Evolutionary conservation across 2,113 vertebrate species (phyloP).

Genomic region (Chionis minor): DNA sequence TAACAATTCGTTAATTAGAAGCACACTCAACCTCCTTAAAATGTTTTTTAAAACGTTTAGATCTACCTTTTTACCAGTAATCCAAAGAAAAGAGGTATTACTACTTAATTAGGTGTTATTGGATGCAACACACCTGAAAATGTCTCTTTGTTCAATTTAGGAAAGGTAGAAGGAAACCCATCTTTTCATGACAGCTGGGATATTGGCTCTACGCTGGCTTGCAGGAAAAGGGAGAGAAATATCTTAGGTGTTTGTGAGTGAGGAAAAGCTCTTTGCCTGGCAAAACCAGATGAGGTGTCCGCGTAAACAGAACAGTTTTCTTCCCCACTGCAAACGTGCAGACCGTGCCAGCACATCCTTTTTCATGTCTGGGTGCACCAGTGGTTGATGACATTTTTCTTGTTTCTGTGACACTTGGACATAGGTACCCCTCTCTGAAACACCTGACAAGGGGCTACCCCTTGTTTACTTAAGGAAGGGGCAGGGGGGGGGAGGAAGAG

Average conservation of each 20-base stretch:
- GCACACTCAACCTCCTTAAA: not conserved
- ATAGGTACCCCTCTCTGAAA: not conserved
- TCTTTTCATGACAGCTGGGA: not conserved
- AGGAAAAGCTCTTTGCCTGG: not conserved
- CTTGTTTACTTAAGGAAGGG: not conserved
- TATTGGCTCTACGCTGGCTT: not conserved
- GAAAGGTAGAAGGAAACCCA: not conserved
- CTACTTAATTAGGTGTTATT: not conserved
- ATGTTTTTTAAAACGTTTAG: not conserved
- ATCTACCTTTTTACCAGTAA: not conserved
- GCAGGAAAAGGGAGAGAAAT: not conserved
- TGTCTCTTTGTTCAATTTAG: not conserved
- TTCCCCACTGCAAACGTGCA: not conserved
- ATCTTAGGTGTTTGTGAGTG: not conserved
- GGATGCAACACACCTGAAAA: not conserved
- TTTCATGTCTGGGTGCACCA: not conserved
- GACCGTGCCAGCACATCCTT: not conserved
- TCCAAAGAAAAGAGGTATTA: not conserved
- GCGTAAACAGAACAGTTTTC: not conserved
- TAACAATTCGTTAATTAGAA: not conserved
- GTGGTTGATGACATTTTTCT: not conserved
- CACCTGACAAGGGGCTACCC: not conserved
- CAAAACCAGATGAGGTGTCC: not conserved
- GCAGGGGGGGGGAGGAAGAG: not conserved
- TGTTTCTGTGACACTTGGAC: not conserved